Base-by-base conservation (phyloP, 23 tunicate genomes). In the Corella eumyota region DNA sequence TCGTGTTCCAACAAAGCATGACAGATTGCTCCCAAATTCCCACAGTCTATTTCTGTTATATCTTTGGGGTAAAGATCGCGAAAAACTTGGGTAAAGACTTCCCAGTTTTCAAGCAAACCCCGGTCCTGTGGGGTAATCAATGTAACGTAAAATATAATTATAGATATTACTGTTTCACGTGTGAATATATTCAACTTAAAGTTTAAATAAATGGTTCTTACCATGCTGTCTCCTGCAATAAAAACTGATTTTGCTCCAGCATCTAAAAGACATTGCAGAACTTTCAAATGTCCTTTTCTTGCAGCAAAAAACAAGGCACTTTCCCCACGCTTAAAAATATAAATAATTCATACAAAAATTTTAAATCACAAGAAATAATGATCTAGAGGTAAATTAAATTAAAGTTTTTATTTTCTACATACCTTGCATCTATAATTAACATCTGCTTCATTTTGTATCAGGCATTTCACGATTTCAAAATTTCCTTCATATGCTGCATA, bases 51-150 rank as follows among this genome's bases (percentile, higher is more conserved):
- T 17, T 46, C 44, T 22, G 51, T 63, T 15, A 79, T 70, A 36
- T 51, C 24, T 4, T 71, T 62, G 6, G 88, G 88, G 33, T 79
- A 79, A 56, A 40, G 67, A 63, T 64, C 32, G 56, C 53, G 64
- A 52, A 79, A 33, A 34, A 56, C 78, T 71, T 79, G 88, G n/a
- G 78, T 70, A 56, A 79, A 79, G 31, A 71, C 88, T 50, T 79
- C 88, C 88, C 88, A 79, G 48, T 79, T 62, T 56, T 70, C 77
- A 7, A 25, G 48, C 2, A 75, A 4, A 4, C 54, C 50, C 19
- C 68, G 60, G 28, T 57, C 69, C 85, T 77, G 69, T 13, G 61
- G 60, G 23, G 1, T 32, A 49, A 37, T n/a, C 6, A 34, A 29
- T 53, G n/a, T 9, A 53, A 53, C 13, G 26, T 23, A 53, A 53